Conservation (phyloP, 2,113 vertebrate genomes). For the Psammodynastes pulverulentus region DNA sequence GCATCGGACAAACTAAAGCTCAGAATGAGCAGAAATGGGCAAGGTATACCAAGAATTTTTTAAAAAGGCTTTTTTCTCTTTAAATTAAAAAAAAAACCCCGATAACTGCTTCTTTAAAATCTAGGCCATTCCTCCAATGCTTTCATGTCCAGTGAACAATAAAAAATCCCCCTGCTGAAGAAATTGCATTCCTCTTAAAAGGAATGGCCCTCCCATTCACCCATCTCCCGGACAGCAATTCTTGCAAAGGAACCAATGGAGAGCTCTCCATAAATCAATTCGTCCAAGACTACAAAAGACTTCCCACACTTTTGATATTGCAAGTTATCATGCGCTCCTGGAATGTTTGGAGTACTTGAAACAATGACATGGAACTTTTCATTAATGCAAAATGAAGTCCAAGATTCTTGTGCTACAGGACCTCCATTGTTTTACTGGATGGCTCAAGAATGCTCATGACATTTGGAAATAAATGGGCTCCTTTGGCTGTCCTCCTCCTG, state of each 20-base stretch:
- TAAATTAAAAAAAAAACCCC: background rate
- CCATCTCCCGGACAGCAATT: background rate
- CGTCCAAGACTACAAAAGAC: background rate
- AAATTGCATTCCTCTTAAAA: background rate
- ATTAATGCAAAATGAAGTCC: slow-evolving; percentile 53
- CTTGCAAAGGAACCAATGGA: background rate
- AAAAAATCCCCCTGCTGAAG: background rate
- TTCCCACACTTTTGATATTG: background rate
- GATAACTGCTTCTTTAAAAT: background rate
- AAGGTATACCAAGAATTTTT: background rate
- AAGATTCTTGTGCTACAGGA: slow-evolving; percentile 34
- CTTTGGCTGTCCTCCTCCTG: slow-evolving; percentile 5
- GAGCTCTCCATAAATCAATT: background rate
- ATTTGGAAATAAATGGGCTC: slow-evolving; percentile 43
- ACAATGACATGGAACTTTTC: slow-evolving; percentile 39
- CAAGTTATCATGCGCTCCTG: background rate
- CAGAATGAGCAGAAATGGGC: background rate
- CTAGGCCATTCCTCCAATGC: background rate
- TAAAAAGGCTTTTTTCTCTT: background rate
- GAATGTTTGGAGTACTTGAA: slow-evolving; percentile 38
- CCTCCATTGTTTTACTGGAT: slow-evolving; percentile 32
- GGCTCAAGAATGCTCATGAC: slow-evolving; percentile 40
- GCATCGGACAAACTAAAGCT: background rate
- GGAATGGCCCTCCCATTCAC: background rate
- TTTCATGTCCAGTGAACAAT: background rate